Evolutionary conservation across 2,888 invertebrate species (phyloP), one percentile per base, ranked within the genome.

Genomic region (Biston stratarius): DNA sequence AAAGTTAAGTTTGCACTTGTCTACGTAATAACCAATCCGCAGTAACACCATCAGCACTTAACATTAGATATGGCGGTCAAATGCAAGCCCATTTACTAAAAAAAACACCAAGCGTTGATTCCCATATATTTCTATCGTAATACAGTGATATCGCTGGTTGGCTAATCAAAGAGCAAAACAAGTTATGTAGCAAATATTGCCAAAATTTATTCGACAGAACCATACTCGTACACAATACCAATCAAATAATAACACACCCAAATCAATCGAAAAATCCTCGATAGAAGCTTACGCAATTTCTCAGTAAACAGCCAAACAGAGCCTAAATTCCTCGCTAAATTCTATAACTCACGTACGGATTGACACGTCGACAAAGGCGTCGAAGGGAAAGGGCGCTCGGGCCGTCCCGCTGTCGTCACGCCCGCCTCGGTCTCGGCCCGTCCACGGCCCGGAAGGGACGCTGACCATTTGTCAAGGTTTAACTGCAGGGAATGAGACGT

Each of bases 381-480:
- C 61, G 63, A 65, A 57, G 56, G 63, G 33, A 63, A 63, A 57
- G 61, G 64, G 57, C 57, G 60, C 38, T 42, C 52, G 49, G 34
- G 36, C 42, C 56, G 70, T 75, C 79, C 73, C 77, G 78, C 76
- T 76, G 74, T 72, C 78, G 76, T 63, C 70, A 64, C 74, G 73
- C 73, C 72, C 51, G 70, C 74, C 80, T 73, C 77, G 78, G 76
- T 74, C 73, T 71, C 78, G 75, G 62, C 70, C 64, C 74, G 61
- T 51, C 57, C 44, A 7, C 48, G 49, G 44, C 49, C 74, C 75
- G 71, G 72, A 74, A 74, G 78, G 83, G 79, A 78, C 77, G 71
- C 64, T 73, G 69, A 74, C 82, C 82, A 89, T 90, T 90, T 89
- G 89, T 90, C 88, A 87, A 78, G 77, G 72, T 76, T 79, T 76